Percentiles rank a stretch among this genome's conserved stretches.
Conservation (phyloP, 2,797 vertebrate species). For the Diceros bicornis region DNA sequence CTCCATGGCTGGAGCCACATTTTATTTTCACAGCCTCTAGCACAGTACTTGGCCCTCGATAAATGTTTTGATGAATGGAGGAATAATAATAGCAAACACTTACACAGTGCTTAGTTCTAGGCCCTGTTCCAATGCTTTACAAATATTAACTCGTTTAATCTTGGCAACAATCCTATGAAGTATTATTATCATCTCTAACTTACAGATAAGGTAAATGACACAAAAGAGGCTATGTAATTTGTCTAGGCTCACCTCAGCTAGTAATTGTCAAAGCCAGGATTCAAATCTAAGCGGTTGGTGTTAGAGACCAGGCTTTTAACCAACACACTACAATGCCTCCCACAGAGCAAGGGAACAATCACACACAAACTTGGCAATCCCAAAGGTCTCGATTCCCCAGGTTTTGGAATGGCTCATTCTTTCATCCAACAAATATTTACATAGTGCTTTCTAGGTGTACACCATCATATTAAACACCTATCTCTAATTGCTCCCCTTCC, state of each 20-base stretch:
- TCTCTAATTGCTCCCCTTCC: neutral
- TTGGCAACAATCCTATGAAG: slow-evolving; percentile 41
- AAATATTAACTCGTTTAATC: slow-evolving; percentile 68
- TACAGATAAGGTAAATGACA: slow-evolving; percentile 54
- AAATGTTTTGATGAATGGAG: slow-evolving; percentile 61
- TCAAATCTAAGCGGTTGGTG: slow-evolving; percentile 25
- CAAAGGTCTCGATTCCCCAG: neutral
- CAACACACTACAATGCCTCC: neutral
- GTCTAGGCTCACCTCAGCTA: slow-evolving; percentile 27
- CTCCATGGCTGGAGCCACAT: slow-evolving; percentile 34
- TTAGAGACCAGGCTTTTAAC: slow-evolving; percentile 20
- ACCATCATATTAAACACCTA: neutral
- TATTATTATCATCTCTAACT: slow-evolving; percentile 51
- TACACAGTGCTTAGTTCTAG: slow-evolving; percentile 46
- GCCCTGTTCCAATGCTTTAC: slow-evolving; percentile 68
- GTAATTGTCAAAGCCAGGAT: slow-evolving; percentile 58
- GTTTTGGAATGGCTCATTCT: slow-evolving; percentile 14
- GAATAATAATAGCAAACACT: slow-evolving; percentile 53
- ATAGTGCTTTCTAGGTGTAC: neutral
- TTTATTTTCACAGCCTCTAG: slow-evolving; percentile 55
- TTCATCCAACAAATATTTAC: slow-evolving; percentile 35
- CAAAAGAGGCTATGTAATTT: slow-evolving; percentile 3
- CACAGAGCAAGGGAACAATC: neutral
- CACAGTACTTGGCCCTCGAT: slow-evolving; percentile 24
- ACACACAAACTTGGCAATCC: neutral